These are phyloP conservation scores for Odontophorus gujanensis DNA, from an alignment of 2,113 vertebrate species.

Conservation along the genomic window DNA sequence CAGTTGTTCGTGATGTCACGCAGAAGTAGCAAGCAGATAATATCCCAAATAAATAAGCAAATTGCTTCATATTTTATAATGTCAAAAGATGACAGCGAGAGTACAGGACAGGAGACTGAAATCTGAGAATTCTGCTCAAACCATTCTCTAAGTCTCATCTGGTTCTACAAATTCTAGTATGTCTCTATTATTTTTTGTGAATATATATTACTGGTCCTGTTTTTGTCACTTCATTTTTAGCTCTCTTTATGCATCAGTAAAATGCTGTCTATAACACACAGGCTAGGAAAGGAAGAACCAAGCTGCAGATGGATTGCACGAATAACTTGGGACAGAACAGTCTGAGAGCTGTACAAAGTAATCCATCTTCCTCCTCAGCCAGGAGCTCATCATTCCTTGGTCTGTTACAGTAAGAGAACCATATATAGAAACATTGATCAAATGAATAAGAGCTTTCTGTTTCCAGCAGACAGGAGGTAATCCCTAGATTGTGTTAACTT, in stretches of 20 bases:
- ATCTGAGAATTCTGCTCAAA: not conserved
- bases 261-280: not conserved
- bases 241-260: not conserved
- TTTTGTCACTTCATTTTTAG: fast-evolving
- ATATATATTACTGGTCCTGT: not conserved
- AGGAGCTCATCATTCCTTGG: not conserved
- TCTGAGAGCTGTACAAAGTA: not conserved
- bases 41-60: not conserved
- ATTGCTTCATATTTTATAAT: not conserved
- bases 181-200: not conserved
- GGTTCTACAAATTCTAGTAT: not conserved
- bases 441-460: not conserved
- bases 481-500: fast-evolving
- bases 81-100: not conserved
- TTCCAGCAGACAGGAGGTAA: not conserved
- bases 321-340: not conserved
- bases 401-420: not conserved
- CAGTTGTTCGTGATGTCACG: fast-evolving
- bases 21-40: not conserved
- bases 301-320: not conserved
- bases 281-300: not conserved
- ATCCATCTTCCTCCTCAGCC: not conserved
- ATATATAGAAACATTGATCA: fast-evolving
- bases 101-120: not conserved
- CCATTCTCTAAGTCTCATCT: not conserved